phyloP scores from a whole-genome alignment of 2,888 invertebrate genomes.

The Penaeus monodon region DNA sequence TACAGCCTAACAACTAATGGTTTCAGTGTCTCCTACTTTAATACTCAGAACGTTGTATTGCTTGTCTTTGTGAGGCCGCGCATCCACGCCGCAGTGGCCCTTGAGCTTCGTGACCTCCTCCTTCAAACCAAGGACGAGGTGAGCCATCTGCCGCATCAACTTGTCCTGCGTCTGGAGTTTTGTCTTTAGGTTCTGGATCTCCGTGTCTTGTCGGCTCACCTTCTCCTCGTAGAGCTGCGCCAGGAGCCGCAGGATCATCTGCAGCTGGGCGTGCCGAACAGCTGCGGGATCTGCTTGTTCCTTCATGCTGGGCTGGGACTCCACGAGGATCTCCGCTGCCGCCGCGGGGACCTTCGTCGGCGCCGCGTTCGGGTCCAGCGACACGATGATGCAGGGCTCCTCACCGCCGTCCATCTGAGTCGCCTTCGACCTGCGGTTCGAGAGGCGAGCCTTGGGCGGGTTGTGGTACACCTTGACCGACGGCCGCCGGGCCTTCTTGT shows the following conservation, averaged over 20 bases:
- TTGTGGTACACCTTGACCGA: slow-evolving; percentile 61
- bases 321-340: neutral
- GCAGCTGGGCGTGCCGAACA: slow-evolving; percentile 51
- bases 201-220: slow-evolving; percentile 56
- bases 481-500: slow-evolving; percentile 56
- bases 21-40: slow-evolving; percentile 38
- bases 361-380: slow-evolving; percentile 24
- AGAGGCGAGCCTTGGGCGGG: slow-evolving; percentile 46
- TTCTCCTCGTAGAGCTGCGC: slow-evolving; percentile 62
- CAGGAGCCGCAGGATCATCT: slow-evolving; percentile 62
- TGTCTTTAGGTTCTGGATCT: slow-evolving; percentile 51
- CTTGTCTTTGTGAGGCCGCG: neutral
- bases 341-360: neutral
- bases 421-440: slow-evolving; percentile 47
- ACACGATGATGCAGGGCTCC: slow-evolving; percentile 24
- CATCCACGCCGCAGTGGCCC: neutral
- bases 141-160: slow-evolving; percentile 56
- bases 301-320: neutral
- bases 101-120: slow-evolving; percentile 49
- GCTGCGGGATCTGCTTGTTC: slow-evolving; percentile 8
- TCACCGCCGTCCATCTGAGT: slow-evolving; percentile 23
- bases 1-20: neutral
- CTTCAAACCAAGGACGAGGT: slow-evolving; percentile 51
- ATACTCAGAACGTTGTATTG: slow-evolving; percentile 34
- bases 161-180: slow-evolving; percentile 59